Evolutionary conservation across 2,113 vertebrate genomes (phyloP), one percentile per base, ranked within the genome.

Genomic region (Otus sunia): DNA sequence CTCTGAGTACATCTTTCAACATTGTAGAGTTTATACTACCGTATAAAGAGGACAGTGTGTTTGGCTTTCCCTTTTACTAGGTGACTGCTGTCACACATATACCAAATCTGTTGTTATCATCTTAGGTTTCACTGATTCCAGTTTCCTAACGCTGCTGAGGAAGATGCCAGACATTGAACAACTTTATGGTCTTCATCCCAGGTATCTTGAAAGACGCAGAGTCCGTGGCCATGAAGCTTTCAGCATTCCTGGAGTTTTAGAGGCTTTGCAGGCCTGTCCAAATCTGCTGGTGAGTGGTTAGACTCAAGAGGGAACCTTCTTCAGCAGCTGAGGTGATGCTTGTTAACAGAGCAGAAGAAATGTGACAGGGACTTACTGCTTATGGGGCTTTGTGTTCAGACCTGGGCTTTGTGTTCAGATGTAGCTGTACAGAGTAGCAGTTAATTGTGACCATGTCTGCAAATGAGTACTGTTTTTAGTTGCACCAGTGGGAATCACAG

Each of bases 101-200:
- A 85, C 91, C 86, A 88, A 94, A 93, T 95, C 92, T 96, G 75
- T 86, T 96, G 85, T 97, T 94, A 56, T 97, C 69, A 96, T 97
- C 94, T 92, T 96, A 99, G 99, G 99, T 88, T 99, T 99, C 95
- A 99, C 99, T 95, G 99, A 99, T 96, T 98, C 98, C 97, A 99
- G 99, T 97, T 99, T 99, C 96, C 98, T 99, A 91, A 99, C 99
- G 23, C 98, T 99, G 43, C 89, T 99, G 96, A 99, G 99, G 98
- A 99, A 99, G 98, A 99, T 99, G 99, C 99, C 99, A 77, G 99
- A 99, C 76, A 98, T 99, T 94, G 99, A 99, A 97, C 99, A 99
- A 96, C 98, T 99, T 16, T 99, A 99, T 96, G 99, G 99, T 80
- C 99, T 99, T 97, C 99, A 99, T 89, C 99, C 99, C 86, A 98